A percentile compares a stretch with the other conserved stretches of the same genome.
Evolutionary conservation across 2,888 invertebrate species (phyloP).

Genomic region (Agrotis puta): DNA sequence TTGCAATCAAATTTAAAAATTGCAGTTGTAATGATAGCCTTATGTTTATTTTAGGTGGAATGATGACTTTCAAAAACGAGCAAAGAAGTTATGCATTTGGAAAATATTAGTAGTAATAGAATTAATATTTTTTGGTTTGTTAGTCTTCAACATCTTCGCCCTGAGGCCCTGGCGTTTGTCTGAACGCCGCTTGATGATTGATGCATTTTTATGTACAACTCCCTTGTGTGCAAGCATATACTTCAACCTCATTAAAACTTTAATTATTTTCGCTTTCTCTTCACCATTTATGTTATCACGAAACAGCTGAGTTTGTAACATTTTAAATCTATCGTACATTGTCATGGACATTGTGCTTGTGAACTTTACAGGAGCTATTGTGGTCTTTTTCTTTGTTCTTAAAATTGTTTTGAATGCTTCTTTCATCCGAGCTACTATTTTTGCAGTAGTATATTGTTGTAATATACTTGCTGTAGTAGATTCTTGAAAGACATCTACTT

Average conservation of each 20-base stretch:
- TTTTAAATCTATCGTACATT: slow-evolving; percentile 58
- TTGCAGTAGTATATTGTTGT: neutral
- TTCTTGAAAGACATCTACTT: slow-evolving; percentile 4
- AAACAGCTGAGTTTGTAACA: slow-evolving; percentile 76
- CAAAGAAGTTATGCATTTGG: neutral
- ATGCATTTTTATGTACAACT: slow-evolving; percentile 24
- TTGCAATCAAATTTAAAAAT: neutral
- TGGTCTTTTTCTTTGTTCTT: neutral
- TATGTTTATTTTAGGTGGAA: neutral
- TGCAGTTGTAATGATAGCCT: neutral
- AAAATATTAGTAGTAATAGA: neutral
- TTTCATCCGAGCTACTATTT: slow-evolving; percentile 23
- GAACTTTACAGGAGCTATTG: neutral
- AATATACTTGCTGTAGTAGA: slow-evolving; percentile 9
- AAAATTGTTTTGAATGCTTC: neutral
- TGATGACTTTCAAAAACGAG: neutral
- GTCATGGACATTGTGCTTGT: neutral
- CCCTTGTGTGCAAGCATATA: slow-evolving; percentile 22
- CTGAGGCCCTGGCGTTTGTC: slow-evolving; percentile 7
- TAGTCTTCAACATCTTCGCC: neutral
- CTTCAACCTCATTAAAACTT: slow-evolving; percentile 53
- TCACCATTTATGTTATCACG: slow-evolving; percentile 69
- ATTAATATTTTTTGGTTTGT: neutral
- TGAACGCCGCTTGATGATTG: slow-evolving; percentile 27
- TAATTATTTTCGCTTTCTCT: slow-evolving; percentile 68